Conservation (phyloP, 2,888 invertebrate species). For the Ctenicera cuprea region DNA sequence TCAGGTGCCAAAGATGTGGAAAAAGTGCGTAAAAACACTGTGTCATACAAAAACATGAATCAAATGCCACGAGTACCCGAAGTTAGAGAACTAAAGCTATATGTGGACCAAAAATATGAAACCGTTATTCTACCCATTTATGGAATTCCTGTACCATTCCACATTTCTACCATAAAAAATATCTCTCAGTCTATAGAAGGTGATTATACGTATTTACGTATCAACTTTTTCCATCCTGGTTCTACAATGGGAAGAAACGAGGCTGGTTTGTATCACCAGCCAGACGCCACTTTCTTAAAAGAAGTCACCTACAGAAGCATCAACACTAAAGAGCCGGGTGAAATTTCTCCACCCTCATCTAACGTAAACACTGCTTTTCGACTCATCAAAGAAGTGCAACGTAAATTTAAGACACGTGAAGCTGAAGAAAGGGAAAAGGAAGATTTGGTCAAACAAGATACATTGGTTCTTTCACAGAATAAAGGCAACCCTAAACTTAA, state of each 20-base stretch:
- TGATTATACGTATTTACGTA: conserved; percentile 97
- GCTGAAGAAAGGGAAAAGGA: conserved; percentile 99
- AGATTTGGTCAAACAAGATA: conserved; percentile 99
- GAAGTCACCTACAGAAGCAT: conserved; percentile 99
- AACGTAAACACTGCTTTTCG: conserved; percentile 98
- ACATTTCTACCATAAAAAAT: conserved; percentile 99
- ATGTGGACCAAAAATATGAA: conserved; percentile 97
- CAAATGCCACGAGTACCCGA: conserved; percentile 97
- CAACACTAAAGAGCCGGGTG: conserved; percentile 98
- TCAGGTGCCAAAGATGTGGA: conserved; percentile 90
- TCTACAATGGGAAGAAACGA: conserved; percentile 96
- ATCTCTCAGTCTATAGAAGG: conserved; percentile 99
- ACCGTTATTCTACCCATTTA: conserved; percentile 98
- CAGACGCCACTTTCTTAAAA: conserved; percentile 97
- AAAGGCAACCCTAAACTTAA: conserved; percentile 98
- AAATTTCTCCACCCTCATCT: conserved; percentile 93
- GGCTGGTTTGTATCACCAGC: conserved; percentile 92
- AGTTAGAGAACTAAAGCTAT: conserved; percentile 94
- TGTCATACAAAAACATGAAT: conserved; percentile 94
- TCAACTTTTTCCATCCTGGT: conserved; percentile 99
- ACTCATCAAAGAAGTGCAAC: conserved; percentile 97
- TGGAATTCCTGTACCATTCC: conserved; percentile 97
- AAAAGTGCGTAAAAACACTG: conserved; percentile 93
- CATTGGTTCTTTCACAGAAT: conserved; percentile 92
- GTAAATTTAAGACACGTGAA: conserved; percentile 98